Percentiles rank a stretch among this genome's conserved stretches.
Conservation (phyloP, 2,113 vertebrate genomes). For the mouse (Mus musculus) region DNA sequence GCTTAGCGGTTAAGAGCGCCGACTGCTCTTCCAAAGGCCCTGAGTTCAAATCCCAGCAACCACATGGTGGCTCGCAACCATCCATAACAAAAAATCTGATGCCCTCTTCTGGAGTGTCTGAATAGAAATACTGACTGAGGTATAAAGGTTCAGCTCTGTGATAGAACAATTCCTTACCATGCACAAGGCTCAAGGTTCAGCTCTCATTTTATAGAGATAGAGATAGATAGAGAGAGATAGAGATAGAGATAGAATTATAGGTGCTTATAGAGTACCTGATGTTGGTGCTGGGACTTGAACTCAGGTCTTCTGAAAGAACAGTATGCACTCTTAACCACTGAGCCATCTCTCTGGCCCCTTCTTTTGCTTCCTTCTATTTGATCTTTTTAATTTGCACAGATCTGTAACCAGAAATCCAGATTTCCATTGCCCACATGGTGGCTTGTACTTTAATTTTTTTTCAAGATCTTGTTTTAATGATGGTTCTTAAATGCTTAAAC, state of each 20-base stretch:
- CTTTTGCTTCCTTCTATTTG: background rate
- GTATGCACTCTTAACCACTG: background rate
- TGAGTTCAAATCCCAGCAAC: too few relatives aligned
- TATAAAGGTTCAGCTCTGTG: background rate
- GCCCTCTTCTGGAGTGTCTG: too few relatives aligned
- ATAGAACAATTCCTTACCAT: background rate
- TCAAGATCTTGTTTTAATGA: too few relatives aligned
- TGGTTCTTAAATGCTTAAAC: too few relatives aligned
- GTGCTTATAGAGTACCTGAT: background rate
- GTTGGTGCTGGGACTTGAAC: background rate
- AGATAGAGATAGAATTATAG: too few relatives aligned
- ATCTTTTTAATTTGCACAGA: background rate
- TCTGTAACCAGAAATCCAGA: background rate
- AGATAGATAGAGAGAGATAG: too few relatives aligned
- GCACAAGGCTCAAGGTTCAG: too few relatives aligned
- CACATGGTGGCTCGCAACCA: too few relatives aligned
- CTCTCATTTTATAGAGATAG: background rate
- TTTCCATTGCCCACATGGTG: background rate
- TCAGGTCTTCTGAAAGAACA: background rate
- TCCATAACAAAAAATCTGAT: too few relatives aligned
- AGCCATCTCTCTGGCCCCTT: background rate
- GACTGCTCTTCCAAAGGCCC: too few relatives aligned
- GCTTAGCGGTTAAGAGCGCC: too few relatives aligned
- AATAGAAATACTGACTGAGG: background rate
- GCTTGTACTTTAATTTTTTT: too few relatives aligned